A percentile compares a stretch with the other conserved stretches of the same genome.
phyloP scores from a whole-genome alignment of 2,888 invertebrate species.

The Argyra leucocephala region DNA sequence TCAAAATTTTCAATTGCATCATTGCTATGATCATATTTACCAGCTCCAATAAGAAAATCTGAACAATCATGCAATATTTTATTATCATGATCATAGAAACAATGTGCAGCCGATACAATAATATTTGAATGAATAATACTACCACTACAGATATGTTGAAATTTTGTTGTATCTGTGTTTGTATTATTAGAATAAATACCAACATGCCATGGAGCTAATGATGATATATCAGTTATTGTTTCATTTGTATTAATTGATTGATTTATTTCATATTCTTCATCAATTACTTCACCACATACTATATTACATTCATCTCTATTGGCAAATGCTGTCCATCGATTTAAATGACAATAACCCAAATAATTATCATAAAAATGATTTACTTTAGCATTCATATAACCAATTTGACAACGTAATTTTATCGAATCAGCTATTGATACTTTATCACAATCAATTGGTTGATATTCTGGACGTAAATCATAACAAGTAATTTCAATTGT shows the following conservation, averaged over 20 bases:
- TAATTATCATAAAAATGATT: neutral
- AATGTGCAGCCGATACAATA: no score
- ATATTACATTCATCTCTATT: slow-evolving; percentile 25
- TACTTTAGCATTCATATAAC: neutral
- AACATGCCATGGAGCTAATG: slow-evolving; percentile 33
- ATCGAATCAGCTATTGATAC: neutral
- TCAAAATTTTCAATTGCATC: no score
- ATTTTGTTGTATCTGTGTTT: no score
- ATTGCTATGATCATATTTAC: no score
- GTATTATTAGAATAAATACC: slow-evolving; percentile 26
- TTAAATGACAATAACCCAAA: neutral
- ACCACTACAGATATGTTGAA: no score
- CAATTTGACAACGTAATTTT: neutral
- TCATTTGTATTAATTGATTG: slow-evolving; percentile 18
- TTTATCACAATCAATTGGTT: no score
- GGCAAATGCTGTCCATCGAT: neutral
- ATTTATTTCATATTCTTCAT: slow-evolving; percentile 10
- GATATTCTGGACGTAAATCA: no score
- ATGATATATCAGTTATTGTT: slow-evolving; percentile 21
- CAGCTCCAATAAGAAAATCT: no score
- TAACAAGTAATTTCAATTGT: neutral
- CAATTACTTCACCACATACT: slow-evolving; percentile 28
- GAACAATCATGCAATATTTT: no score
- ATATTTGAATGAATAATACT: no score
- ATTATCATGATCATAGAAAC: no score